Percentiles rank a stretch among this genome's conserved stretches.
phyloP scores from a whole-genome alignment of 2,888 invertebrate genomes.

The Leucophenga maculata region DNA sequence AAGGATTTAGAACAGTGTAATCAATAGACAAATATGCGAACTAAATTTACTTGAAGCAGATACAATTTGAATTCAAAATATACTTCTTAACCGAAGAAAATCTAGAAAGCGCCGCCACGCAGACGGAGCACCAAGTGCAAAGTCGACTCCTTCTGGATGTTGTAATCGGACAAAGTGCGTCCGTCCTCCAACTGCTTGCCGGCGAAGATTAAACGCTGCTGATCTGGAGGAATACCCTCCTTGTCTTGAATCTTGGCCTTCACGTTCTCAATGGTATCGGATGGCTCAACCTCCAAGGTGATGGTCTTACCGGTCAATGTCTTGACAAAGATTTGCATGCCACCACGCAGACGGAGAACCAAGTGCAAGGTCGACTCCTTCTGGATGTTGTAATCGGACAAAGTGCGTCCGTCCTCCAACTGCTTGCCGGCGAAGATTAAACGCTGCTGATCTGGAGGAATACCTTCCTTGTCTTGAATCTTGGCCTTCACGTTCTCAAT shows the following conservation, averaged over 20 bases:
- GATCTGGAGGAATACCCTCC: constrained; percentile 40
- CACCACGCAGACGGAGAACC: constrained; percentile 59
- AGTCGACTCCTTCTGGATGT: constrained; percentile 8
- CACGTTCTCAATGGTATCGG: constrained; percentile 46
- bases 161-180: constrained; percentile 4
- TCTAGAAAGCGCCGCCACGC: constrained; percentile 1
- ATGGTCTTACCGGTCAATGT: constrained; percentile 63
- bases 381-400: constrained; percentile 48
- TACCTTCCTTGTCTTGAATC: constrained; percentile 55
- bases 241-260: constrained; percentile 49
- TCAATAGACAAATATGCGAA: too few relatives aligned
- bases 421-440: constrained; percentile 61
- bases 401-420: constrained; percentile 55
- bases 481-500: constrained; percentile 50
- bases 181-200: neutral
- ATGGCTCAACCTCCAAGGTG: constrained; percentile 58
- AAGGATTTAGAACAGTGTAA: too few relatives aligned
- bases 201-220: constrained; percentile 7
- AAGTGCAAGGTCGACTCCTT: constrained; percentile 50
- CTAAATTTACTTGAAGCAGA: too few relatives aligned
- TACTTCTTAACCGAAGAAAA: neutral
- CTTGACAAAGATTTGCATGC: constrained; percentile 62
- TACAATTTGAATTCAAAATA: too few relatives aligned
- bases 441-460: constrained; percentile 62
- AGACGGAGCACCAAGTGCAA: constrained; percentile 4